Conservation (phyloP, 2,888 invertebrate genomes). For the Teleogryllus oceanicus region DNA sequence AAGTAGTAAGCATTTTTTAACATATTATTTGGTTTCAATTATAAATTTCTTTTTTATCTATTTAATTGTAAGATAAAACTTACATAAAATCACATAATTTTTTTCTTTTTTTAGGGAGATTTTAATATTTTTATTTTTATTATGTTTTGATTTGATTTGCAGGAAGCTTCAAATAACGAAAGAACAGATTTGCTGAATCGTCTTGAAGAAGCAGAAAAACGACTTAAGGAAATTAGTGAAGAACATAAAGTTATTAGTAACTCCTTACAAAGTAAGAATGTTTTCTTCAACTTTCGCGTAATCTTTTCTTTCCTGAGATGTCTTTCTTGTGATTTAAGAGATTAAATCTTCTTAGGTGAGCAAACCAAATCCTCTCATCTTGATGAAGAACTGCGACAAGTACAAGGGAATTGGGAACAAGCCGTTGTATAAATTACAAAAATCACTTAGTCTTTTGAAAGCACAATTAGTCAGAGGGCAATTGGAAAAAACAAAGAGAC, state of each 20-base stretch:
- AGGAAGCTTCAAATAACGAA: background rate
- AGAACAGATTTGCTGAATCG: background rate
- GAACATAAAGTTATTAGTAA: background rate
- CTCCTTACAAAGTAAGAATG: background rate
- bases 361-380: conserved; percentile 35
- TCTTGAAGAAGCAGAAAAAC: background rate
- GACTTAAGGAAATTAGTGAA: background rate
- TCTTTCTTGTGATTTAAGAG: no score
- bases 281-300: background rate
- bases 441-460: conserved; percentile 56
- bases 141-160: background rate
- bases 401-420: conserved; percentile 44
- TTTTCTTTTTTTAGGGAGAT: no score
- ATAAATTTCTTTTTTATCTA: no score
- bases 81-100: no score
- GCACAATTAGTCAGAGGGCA: conserved; percentile 80
- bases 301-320: no score
- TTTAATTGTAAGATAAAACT: no score
- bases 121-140: no score
- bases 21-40: no score
- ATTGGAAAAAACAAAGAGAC: conserved; percentile 66
- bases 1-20: no score
- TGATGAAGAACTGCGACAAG: conserved; percentile 42
- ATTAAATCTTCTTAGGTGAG: background rate
- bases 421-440: conserved; percentile 38